These are phyloP conservation scores for Sinocyclocheilus rhinocerous DNA, from an alignment of 2,113 vertebrate species.

Conservation along the genomic window DNA sequence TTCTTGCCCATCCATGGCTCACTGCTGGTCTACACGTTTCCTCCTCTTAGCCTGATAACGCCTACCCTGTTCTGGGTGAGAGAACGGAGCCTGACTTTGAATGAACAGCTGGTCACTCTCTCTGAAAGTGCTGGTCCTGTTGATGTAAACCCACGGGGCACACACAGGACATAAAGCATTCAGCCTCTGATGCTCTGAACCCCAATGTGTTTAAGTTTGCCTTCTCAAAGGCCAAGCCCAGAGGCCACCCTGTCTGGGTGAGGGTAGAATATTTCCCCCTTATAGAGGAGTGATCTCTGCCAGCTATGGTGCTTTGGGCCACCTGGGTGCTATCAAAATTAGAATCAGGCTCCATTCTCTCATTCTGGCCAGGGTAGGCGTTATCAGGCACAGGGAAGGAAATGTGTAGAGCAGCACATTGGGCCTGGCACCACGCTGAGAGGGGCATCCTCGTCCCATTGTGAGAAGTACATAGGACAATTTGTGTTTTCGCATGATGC, in stretches of 20 bases:
- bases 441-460: neutral
- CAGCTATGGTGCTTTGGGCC: neutral
- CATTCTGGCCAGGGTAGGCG: neutral
- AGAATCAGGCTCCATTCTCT: neutral
- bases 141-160: neutral
- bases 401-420: neutral
- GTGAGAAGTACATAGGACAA: neutral
- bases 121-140: neutral
- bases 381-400: neutral
- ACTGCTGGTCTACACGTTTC: neutral
- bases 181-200: neutral
- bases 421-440: neutral
- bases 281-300: neutral
- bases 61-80: neutral
- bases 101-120: neutral
- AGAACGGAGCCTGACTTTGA: neutral
- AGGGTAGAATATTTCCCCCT: neutral
- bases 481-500: neutral
- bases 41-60: neutral
- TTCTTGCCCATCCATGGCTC: neutral
- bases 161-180: neutral
- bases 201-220: neutral
- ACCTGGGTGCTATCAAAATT: neutral
- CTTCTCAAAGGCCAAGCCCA: neutral
- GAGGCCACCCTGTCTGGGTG: neutral